Conservation (phyloP, 1,140 invertebrate genomes). For the Cryptotermes secundus region DNA sequence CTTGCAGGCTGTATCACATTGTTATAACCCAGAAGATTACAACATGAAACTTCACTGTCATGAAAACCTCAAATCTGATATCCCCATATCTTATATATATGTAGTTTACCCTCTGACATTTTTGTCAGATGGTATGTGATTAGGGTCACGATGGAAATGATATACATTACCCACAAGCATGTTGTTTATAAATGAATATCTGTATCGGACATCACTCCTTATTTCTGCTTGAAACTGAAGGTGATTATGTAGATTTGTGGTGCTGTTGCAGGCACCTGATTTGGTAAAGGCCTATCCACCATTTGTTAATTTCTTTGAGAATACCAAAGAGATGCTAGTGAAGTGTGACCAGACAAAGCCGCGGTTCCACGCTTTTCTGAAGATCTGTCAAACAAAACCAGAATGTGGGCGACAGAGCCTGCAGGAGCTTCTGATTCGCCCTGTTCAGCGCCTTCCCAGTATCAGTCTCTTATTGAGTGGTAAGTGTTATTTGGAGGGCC, state of each 20-base stretch:
- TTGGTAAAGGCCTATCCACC: slow-evolving; percentile 93
- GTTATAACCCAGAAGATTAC: too few relatives aligned
- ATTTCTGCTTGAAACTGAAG: too few relatives aligned
- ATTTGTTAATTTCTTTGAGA: slow-evolving; percentile 97
- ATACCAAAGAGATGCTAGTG: slow-evolving; percentile 88
- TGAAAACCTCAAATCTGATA: too few relatives aligned
- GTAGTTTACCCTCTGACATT: too few relatives aligned
- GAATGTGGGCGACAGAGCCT: slow-evolving; percentile 95
- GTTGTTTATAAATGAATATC: too few relatives aligned
- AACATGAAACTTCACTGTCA: too few relatives aligned
- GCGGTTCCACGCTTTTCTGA: slow-evolving; percentile 97
- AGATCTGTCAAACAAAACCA: slow-evolving; percentile 87
- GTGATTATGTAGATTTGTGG: not conserved
- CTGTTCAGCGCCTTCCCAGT: slow-evolving; percentile 94
- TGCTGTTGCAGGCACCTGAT: slow-evolving; percentile 55
- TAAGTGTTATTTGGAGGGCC: slow-evolving; percentile 49
- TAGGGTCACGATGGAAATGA: too few relatives aligned
- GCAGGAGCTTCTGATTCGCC: slow-evolving; percentile 92
- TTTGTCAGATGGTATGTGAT: too few relatives aligned
- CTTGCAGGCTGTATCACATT: too few relatives aligned
- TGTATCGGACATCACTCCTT: too few relatives aligned
- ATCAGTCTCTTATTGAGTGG: slow-evolving; percentile 91
- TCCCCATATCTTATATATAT: too few relatives aligned
- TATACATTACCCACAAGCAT: too few relatives aligned
- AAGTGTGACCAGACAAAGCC: slow-evolving; percentile 90